Base-by-base conservation (phyloP, 2,113 vertebrate species). In the Amphilophus citrinellus region DNA sequence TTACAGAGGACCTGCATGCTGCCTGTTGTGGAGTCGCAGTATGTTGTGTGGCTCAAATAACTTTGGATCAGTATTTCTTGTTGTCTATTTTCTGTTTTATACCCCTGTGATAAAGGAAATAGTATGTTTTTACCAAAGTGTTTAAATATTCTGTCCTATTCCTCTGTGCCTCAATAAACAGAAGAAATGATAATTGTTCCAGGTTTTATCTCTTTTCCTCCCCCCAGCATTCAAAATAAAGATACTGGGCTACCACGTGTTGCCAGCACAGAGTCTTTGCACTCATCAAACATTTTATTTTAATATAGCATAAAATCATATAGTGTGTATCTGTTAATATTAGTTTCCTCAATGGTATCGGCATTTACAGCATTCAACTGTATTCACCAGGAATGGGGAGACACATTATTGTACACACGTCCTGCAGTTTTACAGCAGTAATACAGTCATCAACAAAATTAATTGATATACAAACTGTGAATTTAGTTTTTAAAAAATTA, bases 151-250 rank as follows among this genome's bases (percentile, higher is more conserved):
- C 17, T 24, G 44, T 77, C 53, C 61, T 50, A 10, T 50, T 79
- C 82, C 37, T 79, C 65, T 76, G 88, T 91, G 88, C 89, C 91
- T 92, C 83, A 92, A 90, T 94, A 93, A 92, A 62, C 9, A 73
- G 44, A 86, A n/a, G 10, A 60, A 58, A 61, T n/a, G 18, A 10
- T n/a, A 1, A 27, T 14, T 71, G 3, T 4, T 86, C 18, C 3
- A 42, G 3, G 44, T 1, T 65, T 35, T 13, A 6, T 53, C 14
- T 59, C 7, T 76, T 59, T 68, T 44, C 27, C 18, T 35, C 10
- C 3, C 6, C 24, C 22, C 39, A 10, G 39, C 10, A 42, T 42
- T 68, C 66, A 53, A 71, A 71, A 71, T 71, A 71, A 71, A 71
- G 24, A 6, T 47, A 15, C 14, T 0, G 24, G 66, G 9, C 66